These are phyloP conservation scores for Centroberyx gerrardi DNA, from an alignment of 2,797 vertebrate species.

Conservation along the genomic window DNA sequence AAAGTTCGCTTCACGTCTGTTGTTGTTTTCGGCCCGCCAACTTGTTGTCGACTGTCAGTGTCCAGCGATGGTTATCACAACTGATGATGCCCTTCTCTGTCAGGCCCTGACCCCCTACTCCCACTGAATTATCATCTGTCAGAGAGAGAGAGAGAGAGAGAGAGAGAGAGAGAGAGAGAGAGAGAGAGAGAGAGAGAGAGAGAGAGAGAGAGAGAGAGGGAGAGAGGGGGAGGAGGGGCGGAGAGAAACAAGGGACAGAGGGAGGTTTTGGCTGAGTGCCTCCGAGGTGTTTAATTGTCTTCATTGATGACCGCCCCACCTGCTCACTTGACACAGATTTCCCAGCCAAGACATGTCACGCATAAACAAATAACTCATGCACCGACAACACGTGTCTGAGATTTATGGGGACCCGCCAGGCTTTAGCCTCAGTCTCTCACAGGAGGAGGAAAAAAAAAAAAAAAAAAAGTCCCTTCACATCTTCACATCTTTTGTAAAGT, in stretches of 20 bases:
- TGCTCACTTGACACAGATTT: slow-evolving; percentile 81
- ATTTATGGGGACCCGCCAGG: slow-evolving; percentile 46
- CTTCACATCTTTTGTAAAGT: background rate
- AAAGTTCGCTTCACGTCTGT: slow-evolving; percentile 68
- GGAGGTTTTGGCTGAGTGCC: slow-evolving; percentile 81
- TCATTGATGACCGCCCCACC: slow-evolving; percentile 83
- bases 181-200: slow-evolving; percentile 36
- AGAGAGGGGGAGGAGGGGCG: slow-evolving; percentile 28
- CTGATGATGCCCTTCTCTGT: slow-evolving; percentile 80
- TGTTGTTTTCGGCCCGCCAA: slow-evolving; percentile 70
- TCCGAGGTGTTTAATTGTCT: slow-evolving; percentile 86
- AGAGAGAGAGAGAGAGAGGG: slow-evolving; percentile 22
- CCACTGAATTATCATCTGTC: slow-evolving; percentile 80
- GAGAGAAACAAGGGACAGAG: slow-evolving; percentile 63
- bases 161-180: slow-evolving; percentile 19
- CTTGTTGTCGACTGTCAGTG: slow-evolving; percentile 74
- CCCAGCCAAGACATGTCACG: slow-evolving; percentile 75
- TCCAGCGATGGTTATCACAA: slow-evolving; percentile 75
- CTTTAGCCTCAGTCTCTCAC: background rate
- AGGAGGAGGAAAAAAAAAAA: too few relatives aligned
- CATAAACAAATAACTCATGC: slow-evolving; percentile 80
- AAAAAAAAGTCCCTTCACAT: background rate
- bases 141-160: slow-evolving; percentile 35
- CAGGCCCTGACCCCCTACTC: slow-evolving; percentile 73
- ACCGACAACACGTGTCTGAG: slow-evolving; percentile 10